Base-by-base conservation (phyloP, 2,888 invertebrate genomes). In the Ormyrus pomaceus region DNA sequence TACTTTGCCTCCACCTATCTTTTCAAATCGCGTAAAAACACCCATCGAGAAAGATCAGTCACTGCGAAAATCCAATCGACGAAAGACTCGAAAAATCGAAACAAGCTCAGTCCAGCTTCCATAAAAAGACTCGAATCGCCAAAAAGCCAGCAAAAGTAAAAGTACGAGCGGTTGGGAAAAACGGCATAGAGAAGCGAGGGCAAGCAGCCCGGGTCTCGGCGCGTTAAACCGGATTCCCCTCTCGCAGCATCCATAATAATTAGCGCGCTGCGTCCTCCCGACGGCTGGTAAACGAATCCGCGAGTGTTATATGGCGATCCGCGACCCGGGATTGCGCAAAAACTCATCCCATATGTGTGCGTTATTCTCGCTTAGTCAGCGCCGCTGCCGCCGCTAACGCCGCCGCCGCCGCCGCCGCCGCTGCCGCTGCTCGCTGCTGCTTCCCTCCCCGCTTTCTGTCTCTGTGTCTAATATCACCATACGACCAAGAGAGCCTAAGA, bases 261-360 rank as follows among this genome's bases (percentile, higher is more conserved):
- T 61, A 61, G 73, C 56, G 13, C 62, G 73, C 34, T 34, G 34
- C 34, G 34, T 34, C 34, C 34, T 7, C 55, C 59, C 13, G 19
- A 73, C 19, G 48, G 13, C 19, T 10, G 48, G 34, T 34, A 34
- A 34, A 34, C 34, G 34, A 34, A 34, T 34, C 34, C 34, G 34
- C 34, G 34, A 34, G 34, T 34, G 34, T 34, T 48, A 64, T 72
- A 71, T 45, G 70, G 76, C 51, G 72, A 72, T 46, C 34, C 46
- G 55, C 51, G 19, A 34, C 11, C 9, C 70, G 62, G n/a, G 66
- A 77, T 80, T 80, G 62, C 82, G 80, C 73, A 73, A 73, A 80
- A 78, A 71, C 34, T 55, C 77, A 79, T 62, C 77, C 34, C 82
- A 82, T 72, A 77, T 77, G 78, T 66, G 82, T 76, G 64, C 34